Percentiles rank a stretch among this genome's conserved stretches.
Conservation (phyloP, 2,888 invertebrate species). For the Ferrisia virgata region DNA sequence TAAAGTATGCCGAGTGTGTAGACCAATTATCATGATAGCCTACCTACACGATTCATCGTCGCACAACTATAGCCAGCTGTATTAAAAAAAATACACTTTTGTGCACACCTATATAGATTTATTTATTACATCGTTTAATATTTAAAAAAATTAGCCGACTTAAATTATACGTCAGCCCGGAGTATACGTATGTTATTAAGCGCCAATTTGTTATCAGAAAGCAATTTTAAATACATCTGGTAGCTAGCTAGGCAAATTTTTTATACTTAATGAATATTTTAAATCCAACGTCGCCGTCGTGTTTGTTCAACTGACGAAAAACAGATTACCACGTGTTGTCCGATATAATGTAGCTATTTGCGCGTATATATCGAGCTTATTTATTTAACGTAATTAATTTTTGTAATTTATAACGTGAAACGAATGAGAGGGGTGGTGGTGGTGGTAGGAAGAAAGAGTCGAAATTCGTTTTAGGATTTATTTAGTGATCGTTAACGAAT, state of each 20-base stretch:
- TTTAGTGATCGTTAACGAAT: too few species aligned
- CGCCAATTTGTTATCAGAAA: conserved; percentile 8
- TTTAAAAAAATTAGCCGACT: not conserved
- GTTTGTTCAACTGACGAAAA: not conserved
- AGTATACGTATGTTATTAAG: not conserved
- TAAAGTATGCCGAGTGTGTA: not conserved
- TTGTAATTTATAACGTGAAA: too few species aligned
- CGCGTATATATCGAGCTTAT: too few species aligned
- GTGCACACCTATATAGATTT: conserved; percentile 19
- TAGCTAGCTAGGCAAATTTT: not conserved
- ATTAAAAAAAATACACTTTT: not conserved
- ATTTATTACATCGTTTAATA: not conserved
- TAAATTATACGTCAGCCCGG: not conserved
- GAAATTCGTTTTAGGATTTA: too few species aligned
- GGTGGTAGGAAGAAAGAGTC: too few species aligned
- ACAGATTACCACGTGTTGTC: not conserved
- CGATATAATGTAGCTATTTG: not conserved
- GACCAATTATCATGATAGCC: not conserved
- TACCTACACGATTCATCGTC: conserved; percentile 1
- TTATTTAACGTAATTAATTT: too few species aligned
- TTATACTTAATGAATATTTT: not conserved
- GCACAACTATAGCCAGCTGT: not conserved
- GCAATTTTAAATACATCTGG: not conserved
- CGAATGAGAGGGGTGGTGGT: too few species aligned
- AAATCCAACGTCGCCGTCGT: not conserved